Base-by-base conservation (phyloP, 2,797 vertebrate genomes). In the Coilia nasus region DNA sequence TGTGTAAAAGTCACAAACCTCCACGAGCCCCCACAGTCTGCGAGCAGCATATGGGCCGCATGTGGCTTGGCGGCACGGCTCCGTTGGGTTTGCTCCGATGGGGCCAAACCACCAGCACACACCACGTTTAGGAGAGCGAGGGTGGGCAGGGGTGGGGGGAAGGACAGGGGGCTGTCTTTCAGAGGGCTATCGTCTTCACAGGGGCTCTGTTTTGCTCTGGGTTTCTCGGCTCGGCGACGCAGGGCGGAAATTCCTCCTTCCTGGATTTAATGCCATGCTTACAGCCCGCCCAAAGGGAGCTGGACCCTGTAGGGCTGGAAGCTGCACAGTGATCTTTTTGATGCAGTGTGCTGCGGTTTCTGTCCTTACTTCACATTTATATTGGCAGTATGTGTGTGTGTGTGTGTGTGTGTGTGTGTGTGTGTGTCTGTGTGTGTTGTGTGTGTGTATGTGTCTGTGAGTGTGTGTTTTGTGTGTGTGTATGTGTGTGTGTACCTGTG, bases 241-340 rank as follows among this genome's bases (percentile, higher is more conserved):
- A 9, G 64, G 31, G 28, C 41, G 86, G 85, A 89, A 90, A 86
- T 90, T 83, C 85, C 86, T 62, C 81, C 60, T 62, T 85, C n/a
- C 60, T 84, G 82, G 59, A 46, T 81, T 59, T 85, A 87, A 56
- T 84, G 50, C 44, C 47, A 54, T 28, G 6, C 82, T 82, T 83
- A 78, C 81, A 85, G 80, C 62, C 19, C 82, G 12, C 23, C 25
- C 64, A 12, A 71, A 81, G 47, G 75, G 28, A 71, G 64, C 64
- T 60, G 84, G 71, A 71, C 46, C 15, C 57, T 31, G 64, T 25
- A 71, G 19, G 71, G 19, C 19, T 41, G 71, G 54, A 50, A 41
- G 31, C 81, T 83, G 67, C 71, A 85, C 75, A 83, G 57, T 62
- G 82, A 83, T 57, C 19, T 54, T 81, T 67, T 83, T 47, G 62